These are phyloP conservation scores for Tillus elongatus DNA, from an alignment of 2,888 invertebrate species.

Conservation along the genomic window DNA sequence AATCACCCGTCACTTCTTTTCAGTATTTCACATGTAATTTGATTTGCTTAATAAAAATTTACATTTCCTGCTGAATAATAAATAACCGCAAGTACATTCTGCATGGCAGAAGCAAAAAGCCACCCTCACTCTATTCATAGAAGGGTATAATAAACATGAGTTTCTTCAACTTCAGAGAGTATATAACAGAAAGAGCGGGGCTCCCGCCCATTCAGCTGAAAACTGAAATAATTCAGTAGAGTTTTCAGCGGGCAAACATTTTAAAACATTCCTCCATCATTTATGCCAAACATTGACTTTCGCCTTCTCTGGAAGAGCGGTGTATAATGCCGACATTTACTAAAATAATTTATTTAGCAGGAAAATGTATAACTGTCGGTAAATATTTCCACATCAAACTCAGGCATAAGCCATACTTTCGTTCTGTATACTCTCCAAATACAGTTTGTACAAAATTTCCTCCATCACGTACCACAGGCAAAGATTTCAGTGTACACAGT, in stretches of 20 bases:
- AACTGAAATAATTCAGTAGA: conserved; percentile 3
- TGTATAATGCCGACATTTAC: conserved; percentile 43
- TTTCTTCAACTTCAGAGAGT: no score
- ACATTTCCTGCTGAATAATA: no score
- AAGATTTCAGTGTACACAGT: conserved; percentile 38
- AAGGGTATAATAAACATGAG: no score
- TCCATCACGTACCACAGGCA: conserved; percentile 37
- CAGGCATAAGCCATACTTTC: conserved; percentile 41
- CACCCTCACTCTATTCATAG: no score
- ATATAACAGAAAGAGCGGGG: no score
- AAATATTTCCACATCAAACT: conserved; percentile 44
- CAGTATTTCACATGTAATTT: no score
- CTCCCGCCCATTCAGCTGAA: no score
- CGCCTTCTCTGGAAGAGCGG: conserved; percentile 33
- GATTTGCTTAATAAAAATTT: no score
- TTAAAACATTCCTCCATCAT: conserved; percentile 32
- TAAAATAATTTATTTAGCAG: conserved; percentile 45
- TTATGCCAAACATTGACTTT: conserved; percentile 40
- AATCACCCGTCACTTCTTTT: no score
- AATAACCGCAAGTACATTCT: no score
- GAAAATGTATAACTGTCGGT: conserved; percentile 45
- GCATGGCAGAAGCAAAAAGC: no score
- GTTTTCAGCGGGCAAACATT: conserved; percentile 17
- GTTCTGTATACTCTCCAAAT: conserved; percentile 41
- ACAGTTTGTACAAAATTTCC: conserved; percentile 39